These are phyloP conservation scores for Drosophila mimica DNA, from an alignment of 2,888 invertebrate genomes.

Conservation along the genomic window DNA sequence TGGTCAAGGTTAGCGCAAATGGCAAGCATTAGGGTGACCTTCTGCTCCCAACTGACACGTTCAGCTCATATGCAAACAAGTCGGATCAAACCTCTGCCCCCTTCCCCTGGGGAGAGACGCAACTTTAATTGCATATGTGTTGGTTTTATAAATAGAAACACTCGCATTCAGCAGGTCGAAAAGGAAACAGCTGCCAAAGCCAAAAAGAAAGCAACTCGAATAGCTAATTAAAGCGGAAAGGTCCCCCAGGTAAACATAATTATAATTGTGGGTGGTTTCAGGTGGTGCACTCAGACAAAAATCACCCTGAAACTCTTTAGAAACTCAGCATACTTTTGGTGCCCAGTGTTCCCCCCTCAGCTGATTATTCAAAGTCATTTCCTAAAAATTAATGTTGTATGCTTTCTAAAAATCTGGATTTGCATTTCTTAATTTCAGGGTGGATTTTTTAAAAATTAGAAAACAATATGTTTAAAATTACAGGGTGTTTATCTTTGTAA, in stretches of 20 bases:
- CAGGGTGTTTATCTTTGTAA: background rate
- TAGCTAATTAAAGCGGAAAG: slow-evolving; percentile 69
- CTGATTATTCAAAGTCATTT: background rate
- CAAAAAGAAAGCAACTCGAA: slow-evolving; percentile 48
- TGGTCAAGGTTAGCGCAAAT: slow-evolving; percentile 67
- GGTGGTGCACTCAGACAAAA: background rate
- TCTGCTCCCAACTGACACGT: slow-evolving; percentile 4
- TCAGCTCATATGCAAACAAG: slow-evolving; percentile 5
- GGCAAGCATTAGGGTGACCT: slow-evolving; percentile 64
- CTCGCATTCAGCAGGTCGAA: slow-evolving; percentile 18
- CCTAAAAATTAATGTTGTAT: background rate
- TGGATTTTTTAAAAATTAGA: background rate
- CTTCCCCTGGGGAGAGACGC: background rate
- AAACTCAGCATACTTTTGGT: background rate
- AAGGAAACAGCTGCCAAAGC: slow-evolving; percentile 46
- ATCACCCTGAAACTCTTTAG: background rate
- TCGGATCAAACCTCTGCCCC: background rate
- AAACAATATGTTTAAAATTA: background rate
- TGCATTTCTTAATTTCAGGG: background rate
- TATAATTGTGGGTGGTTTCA: slow-evolving; percentile 23
- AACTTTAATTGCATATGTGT: slow-evolving; percentile 10
- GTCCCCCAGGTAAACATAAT: slow-evolving; percentile 38
- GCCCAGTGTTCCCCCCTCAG: background rate
- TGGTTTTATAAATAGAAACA: slow-evolving; percentile 43
- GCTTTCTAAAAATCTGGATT: background rate